A percentile compares a stretch with the other conserved stretches of the same genome.
Conservation (phyloP, 2,797 vertebrate species). For the Acanthurus leucopareius region DNA sequence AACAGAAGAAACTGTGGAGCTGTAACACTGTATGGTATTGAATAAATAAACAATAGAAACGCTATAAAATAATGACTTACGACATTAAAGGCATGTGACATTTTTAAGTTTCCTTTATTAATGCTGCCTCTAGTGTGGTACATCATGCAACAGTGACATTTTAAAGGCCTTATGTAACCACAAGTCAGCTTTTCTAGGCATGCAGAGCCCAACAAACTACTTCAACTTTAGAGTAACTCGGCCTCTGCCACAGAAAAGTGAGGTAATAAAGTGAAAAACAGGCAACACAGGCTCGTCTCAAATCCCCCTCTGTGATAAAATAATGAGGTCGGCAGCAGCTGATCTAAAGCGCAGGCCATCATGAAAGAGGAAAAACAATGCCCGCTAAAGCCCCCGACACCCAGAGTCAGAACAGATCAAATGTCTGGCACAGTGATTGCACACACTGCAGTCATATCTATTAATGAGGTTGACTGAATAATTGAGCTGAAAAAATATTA, state of each 20-base stretch:
- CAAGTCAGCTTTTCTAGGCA: conserved; percentile 12
- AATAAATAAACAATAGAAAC: conserved; percentile 35
- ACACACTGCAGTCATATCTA: conserved; percentile 62
- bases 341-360: conserved; percentile 60
- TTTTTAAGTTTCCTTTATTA: conserved; percentile 46
- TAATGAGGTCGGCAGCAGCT: conserved; percentile 65
- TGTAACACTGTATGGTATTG: conserved; percentile 9
- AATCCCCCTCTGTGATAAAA: conserved; percentile 62
- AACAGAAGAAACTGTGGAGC: neutral
- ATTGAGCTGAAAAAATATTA: conserved; percentile 70
- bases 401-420: conserved; percentile 68
- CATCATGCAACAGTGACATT: conserved; percentile 37
- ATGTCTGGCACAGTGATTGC: conserved; percentile 71
- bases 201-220: conserved; percentile 22
- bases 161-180: conserved; percentile 37
- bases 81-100: conserved; percentile 38
- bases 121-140: conserved; percentile 34
- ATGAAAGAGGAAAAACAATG: conserved; percentile 71
- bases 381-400: conserved; percentile 51
- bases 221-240: conserved; percentile 30
- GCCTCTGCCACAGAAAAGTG: conserved; percentile 24
- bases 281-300: conserved; percentile 27
- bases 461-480: conserved; percentile 77
- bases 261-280: conserved; percentile 55
- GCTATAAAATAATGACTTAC: conserved; percentile 21